Conservation (phyloP, 2,113 vertebrate species). For the Cygnus atratus region DNA sequence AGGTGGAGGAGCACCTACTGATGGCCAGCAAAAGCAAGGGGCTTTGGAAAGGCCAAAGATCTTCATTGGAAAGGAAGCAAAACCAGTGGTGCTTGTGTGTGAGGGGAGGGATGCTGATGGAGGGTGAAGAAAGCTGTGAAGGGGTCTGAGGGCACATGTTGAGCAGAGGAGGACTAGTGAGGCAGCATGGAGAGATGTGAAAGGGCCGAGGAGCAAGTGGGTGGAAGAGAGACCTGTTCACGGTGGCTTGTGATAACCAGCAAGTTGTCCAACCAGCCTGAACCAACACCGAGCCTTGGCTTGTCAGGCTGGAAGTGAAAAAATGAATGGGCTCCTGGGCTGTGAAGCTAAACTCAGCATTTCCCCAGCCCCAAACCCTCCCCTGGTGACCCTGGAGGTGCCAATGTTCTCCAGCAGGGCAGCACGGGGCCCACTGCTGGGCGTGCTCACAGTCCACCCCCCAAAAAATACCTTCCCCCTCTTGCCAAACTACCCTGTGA, state of each 20-base stretch:
- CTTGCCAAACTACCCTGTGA: background rate
- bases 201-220: background rate
- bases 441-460: background rate
- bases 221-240: background rate
- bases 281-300: background rate
- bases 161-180: background rate
- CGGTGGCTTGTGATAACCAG: rapidly evolving
- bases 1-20: background rate
- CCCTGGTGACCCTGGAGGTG: background rate
- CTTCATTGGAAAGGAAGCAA: background rate
- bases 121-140: background rate
- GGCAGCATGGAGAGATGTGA: background rate
- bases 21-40: background rate
- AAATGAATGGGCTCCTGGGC: background rate
- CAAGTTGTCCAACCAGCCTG: background rate
- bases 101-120: background rate
- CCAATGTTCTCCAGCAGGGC: background rate
- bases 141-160: rapidly evolving
- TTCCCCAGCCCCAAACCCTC: background rate
- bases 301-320: background rate
- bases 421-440: background rate
- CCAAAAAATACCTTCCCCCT: background rate
- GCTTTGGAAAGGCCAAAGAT: background rate
- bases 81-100: background rate
- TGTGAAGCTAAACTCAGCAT: background rate